These are phyloP conservation scores for Lepidocyrtoides sp. DNA, from an alignment of 2,888 invertebrate genomes.

Conservation along the genomic window DNA sequence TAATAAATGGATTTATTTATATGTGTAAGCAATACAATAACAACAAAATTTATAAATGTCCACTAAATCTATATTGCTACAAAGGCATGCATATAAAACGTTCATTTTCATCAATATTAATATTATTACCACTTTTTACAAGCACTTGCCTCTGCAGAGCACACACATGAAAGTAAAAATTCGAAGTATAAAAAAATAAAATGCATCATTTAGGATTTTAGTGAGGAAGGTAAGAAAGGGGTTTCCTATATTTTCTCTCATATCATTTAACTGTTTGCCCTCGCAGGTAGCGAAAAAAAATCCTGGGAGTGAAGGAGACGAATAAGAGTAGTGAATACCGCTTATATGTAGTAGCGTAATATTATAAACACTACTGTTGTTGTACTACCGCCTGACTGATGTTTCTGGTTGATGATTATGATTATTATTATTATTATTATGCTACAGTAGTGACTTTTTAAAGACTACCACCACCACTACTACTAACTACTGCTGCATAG, in stretches of 20 bases:
- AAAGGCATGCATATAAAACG: not conserved
- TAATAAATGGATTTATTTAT: conserved; percentile 30
- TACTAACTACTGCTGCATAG: conserved; percentile 41
- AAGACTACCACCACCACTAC: conserved; percentile 40
- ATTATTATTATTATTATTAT: conserved; percentile 50
- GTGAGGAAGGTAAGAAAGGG: conserved; percentile 72
- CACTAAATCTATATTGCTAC: not conserved
- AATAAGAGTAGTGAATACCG: too few relatives aligned
- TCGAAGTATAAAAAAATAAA: conserved; percentile 50
- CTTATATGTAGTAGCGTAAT: too few relatives aligned
- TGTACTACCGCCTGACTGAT: conserved; percentile 69
- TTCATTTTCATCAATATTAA: not conserved
- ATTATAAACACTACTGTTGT: conserved; percentile 14
- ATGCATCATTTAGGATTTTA: conserved; percentile 70
- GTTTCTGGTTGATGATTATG: conserved; percentile 74
- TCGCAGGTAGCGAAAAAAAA: conserved; percentile 71
- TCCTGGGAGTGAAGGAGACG: too few relatives aligned
- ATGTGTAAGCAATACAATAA: conserved; percentile 32
- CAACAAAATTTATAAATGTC: not conserved
- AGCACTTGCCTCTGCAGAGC: not conserved
- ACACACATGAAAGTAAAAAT: conserved; percentile 55
- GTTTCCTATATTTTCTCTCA: conserved; percentile 41
- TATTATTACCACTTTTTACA: not conserved
- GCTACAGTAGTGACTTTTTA: conserved; percentile 73
- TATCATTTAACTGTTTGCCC: conserved; percentile 14